Percentiles rank a stretch among this genome's conserved stretches.
These are phyloP conservation scores for Contarinia nasturtii DNA, from an alignment of 1,140 invertebrate genomes.

Conservation along the genomic window DNA sequence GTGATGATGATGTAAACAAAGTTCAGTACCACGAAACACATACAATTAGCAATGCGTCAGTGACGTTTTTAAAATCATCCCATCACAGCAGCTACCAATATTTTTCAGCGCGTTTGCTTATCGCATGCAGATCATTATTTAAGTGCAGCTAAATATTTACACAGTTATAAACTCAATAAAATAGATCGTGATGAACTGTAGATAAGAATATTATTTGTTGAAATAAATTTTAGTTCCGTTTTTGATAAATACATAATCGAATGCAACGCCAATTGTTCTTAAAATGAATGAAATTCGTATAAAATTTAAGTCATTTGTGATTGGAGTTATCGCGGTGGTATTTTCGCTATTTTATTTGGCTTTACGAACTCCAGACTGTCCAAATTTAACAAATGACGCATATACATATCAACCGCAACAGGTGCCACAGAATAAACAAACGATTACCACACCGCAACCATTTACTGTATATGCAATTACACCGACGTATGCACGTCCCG, in stretches of 20 bases:
- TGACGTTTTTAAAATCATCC: no score
- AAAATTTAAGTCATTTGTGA: conserved; percentile 17
- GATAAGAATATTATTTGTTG: no score
- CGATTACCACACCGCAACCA: conserved; percentile 32
- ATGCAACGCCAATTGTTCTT: conserved; percentile 1
- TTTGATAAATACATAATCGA: neutral
- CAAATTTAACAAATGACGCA: conserved; percentile 16
- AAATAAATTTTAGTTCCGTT: neutral
- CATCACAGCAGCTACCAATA: no score
- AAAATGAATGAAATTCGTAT: conserved; percentile 20
- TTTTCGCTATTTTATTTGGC: conserved; percentile 3
- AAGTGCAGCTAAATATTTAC: no score
- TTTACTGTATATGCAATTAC: conserved; percentile 63
- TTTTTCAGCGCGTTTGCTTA: no score
- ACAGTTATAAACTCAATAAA: no score
- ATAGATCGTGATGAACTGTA: no score
- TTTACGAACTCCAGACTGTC: conserved; percentile 7
- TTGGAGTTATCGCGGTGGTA: conserved; percentile 16
- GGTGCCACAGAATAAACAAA: conserved; percentile 22
- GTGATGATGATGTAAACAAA: no score
- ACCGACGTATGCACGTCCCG: conserved; percentile 72
- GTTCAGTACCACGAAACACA: no score
- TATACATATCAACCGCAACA: conserved; percentile 15
- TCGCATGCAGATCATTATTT: no score
- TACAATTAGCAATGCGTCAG: no score